Base-by-base conservation (phyloP, 2,113 vertebrate genomes). In the Salvelinus sp. region DNA sequence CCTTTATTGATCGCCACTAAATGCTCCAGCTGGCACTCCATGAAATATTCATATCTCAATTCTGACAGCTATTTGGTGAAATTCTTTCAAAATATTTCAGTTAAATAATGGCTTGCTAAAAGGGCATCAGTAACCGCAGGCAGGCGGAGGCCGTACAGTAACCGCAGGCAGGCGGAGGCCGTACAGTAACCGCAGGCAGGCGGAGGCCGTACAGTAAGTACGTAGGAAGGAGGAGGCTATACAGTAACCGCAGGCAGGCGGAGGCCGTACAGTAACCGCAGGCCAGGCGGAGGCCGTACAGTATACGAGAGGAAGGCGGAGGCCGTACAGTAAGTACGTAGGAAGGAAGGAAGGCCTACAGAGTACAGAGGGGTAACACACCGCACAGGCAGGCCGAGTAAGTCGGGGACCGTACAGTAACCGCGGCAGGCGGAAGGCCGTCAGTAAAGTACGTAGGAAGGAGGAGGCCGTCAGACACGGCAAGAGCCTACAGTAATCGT, bases 1-100 rank as follows among this genome's bases (percentile, higher is more conserved):
- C 72, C 74, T 83, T 77, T 84, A 90, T 91, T 90, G 93, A 92
- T 90, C 90, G 83, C 73, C 83, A 84, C 85, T 88, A 89, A 92
- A 89, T 76, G 79, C 85, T 84, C 84, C 88, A 91, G 89, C 88
- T 91, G 89, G 85, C 85, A 86, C 79, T 73, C 72, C 65, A 85
- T 91, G 83, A 89, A 90, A 89, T 84, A 91, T 90, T 91, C 84
- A 91, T 91, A 86, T 81, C 84, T 85, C 60, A 88, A 83, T 85
- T 89, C 23, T 88, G 88, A 88, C 84, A 88, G 83, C 82, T 87
- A 82, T 74, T 82, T 47, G 76, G 77, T 70, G 50, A 81, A 79
- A 85, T 79, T 83, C 23, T 83, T 77, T 83, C 20, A 30, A 78
- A 81, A 78, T 77, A 76, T 77, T 67, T 6, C 50, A 81, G 70